phyloP scores from a whole-genome alignment of 2,113 vertebrate species.

The Limnothrissa miodon region DNA sequence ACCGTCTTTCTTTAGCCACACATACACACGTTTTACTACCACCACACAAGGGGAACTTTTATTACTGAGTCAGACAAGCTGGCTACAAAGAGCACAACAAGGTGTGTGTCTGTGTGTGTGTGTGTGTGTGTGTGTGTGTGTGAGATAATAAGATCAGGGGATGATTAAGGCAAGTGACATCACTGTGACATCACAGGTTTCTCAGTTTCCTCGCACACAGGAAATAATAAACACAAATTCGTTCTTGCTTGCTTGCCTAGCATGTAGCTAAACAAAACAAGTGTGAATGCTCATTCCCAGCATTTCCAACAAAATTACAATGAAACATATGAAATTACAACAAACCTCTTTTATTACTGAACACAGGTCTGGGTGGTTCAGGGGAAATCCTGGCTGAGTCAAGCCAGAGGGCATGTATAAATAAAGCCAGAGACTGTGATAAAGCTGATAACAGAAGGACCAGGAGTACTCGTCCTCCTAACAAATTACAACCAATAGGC shows the following conservation, averaged over 20 bases:
- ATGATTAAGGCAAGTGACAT: neutral
- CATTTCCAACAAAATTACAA: too few relatives aligned
- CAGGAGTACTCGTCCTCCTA: too few relatives aligned
- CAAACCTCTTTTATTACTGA: too few relatives aligned
- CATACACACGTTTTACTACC: neutral
- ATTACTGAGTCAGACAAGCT: constrained; percentile 18
- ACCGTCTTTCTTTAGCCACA: neutral
- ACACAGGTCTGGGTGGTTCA: too few relatives aligned
- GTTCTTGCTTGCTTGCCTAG: neutral
- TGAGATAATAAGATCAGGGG: neutral
- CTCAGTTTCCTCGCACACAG: neutral
- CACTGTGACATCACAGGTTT: neutral
- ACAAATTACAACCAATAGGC: too few relatives aligned
- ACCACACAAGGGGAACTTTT: neutral
- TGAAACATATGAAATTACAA: too few relatives aligned
- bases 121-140: neutral
- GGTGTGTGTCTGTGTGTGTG: neutral
- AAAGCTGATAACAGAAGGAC: too few relatives aligned
- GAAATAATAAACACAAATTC: neutral
- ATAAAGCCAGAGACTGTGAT: too few relatives aligned
- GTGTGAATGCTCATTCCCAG: too few relatives aligned
- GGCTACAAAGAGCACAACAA: constrained; percentile 3
- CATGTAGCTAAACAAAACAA: too few relatives aligned
- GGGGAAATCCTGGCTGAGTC: too few relatives aligned
- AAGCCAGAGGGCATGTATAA: too few relatives aligned